Evolutionary conservation across 2,113 vertebrate genomes (phyloP), one percentile per base, ranked within the genome.

Genomic region (Mus spicilegus): DNA sequence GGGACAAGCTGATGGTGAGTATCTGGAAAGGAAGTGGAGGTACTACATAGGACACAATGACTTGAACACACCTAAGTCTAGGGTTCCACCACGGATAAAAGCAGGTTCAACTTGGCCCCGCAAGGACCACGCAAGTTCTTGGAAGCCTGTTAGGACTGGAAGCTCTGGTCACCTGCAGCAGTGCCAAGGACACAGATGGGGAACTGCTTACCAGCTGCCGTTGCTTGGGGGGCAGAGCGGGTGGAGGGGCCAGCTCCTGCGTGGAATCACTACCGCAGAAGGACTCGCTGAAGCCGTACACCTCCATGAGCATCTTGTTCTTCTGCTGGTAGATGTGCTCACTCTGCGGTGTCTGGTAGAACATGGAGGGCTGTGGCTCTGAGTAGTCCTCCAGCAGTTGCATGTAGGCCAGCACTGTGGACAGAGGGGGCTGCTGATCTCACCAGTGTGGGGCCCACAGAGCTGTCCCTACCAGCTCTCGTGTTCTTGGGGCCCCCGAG

Each of bases 371-470:
- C 99, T 99, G 99, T 0, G 99, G 99, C 97, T 99, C 99, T 0
- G 99, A 99, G 98, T 99, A 99, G 98, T 99, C 99, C 95, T 99
- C 99, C 19, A 99, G 99, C 93, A 99, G 99, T 98, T 99, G 99
- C 99, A 99, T 99, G 96, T 99, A 99, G 24, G 99, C 99, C 98
- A 99, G 98, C 98, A 99, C 99, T 99, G 98, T 7, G 96, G 97
- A 97, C 92, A 90, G 85, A 67, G 54, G 84, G 89, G 69, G 20
- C 89, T 42, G 33, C 75, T 58, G 30, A 39, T 19, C n/a, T 56
- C 49, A 3, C 22, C 4, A 36, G 39, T n/a, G 30, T 1, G 6
- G 51, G 26, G 65, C 78, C 51, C 65, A 77, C 3, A 11, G 70
- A 28, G 42, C 7, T 1, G 36, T 39, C 51, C 5, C 58, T 4